Conservation (phyloP, 2,797 vertebrate genomes). For the Periophthalmus magnuspinnatus region DNA sequence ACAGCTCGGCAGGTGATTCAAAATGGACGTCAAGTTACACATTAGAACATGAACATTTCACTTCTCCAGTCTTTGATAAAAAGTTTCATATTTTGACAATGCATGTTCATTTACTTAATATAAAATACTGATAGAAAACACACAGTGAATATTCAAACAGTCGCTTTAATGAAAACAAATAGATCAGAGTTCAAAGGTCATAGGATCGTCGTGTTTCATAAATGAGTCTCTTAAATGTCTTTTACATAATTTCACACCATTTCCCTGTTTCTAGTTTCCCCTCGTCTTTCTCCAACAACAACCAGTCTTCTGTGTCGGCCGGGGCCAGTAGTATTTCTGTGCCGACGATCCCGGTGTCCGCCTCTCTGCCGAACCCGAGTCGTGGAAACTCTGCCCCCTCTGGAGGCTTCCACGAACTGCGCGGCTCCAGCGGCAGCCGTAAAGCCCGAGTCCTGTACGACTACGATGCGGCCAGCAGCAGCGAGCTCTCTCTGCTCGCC, state of each 20-base stretch:
- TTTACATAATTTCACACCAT: too few species aligned
- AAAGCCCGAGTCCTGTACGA: constrained; percentile 97
- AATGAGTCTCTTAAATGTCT: not conserved
- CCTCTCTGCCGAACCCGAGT: constrained; percentile 82
- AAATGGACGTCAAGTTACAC: not conserved
- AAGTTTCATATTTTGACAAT: not conserved
- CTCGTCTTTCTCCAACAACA: constrained; percentile 91
- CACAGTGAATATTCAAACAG: too few species aligned
- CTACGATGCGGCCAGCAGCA: constrained; percentile 97
- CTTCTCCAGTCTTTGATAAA: not conserved
- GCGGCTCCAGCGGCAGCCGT: constrained; percentile 85
- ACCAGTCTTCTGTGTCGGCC: constrained; percentile 82
- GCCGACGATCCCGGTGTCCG: constrained; percentile 81
- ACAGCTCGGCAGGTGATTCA: constrained; percentile 91
- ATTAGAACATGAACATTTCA: not conserved
- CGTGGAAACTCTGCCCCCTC: constrained; percentile 67
- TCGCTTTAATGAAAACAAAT: too few species aligned
- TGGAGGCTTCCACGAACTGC: constrained; percentile 86
- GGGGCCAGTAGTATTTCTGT: constrained; percentile 80
- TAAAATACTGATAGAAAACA: too few species aligned
- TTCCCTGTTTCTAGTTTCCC: constrained; percentile 83
- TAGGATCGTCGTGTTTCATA: not conserved
- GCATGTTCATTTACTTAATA: too few species aligned
- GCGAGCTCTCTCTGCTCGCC: constrained; percentile 93
- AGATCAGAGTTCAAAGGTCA: too few species aligned